phyloP scores from a whole-genome alignment of 1,140 invertebrate species.

The Cydia splendana region DNA sequence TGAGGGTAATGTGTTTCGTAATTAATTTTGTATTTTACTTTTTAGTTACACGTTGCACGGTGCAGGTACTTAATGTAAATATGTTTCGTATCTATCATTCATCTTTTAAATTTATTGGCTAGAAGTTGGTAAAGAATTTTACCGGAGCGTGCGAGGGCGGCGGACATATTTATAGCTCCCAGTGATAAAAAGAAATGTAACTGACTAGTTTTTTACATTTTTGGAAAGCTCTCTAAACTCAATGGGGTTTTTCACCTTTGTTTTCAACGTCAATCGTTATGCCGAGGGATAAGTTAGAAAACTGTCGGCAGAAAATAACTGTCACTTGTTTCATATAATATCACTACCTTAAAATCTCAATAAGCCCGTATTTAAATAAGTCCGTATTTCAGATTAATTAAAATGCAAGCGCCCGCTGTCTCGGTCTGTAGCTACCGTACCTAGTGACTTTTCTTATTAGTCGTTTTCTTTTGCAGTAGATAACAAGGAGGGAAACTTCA shows the following conservation, averaged over 20 bases:
- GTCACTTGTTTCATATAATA: constrained; percentile 35
- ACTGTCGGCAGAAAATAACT: constrained; percentile 44
- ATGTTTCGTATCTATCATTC: constrained; percentile 73
- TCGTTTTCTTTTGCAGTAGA: constrained; percentile 57
- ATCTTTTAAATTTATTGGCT: constrained; percentile 72
- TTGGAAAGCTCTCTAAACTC: constrained; percentile 49
- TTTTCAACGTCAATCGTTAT: constrained; percentile 40
- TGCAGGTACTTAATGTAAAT: constrained; percentile 70
- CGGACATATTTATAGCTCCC: constrained; percentile 68
- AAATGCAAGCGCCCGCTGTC: constrained; percentile 49
- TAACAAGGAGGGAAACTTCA: constrained; percentile 57
- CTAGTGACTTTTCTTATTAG: constrained; percentile 64
- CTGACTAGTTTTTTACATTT: constrained; percentile 58
- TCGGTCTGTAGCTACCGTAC: constrained; percentile 60
- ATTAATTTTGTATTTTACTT: constrained; percentile 64
- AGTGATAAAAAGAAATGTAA: constrained; percentile 64
- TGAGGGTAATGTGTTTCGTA: constrained; percentile 56
- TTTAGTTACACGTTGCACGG: constrained; percentile 53
- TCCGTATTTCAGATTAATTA: constrained; percentile 61
- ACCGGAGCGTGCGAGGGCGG: constrained; percentile 59
- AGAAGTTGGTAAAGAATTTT: constrained; percentile 63
- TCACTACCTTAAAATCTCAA: constrained; percentile 32
- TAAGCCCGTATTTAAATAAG: constrained; percentile 31
- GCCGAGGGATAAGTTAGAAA: constrained; percentile 54
- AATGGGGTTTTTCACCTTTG: constrained; percentile 47